Conservation (phyloP, 1,140 invertebrate species). For the Brachionus koreanus region DNA sequence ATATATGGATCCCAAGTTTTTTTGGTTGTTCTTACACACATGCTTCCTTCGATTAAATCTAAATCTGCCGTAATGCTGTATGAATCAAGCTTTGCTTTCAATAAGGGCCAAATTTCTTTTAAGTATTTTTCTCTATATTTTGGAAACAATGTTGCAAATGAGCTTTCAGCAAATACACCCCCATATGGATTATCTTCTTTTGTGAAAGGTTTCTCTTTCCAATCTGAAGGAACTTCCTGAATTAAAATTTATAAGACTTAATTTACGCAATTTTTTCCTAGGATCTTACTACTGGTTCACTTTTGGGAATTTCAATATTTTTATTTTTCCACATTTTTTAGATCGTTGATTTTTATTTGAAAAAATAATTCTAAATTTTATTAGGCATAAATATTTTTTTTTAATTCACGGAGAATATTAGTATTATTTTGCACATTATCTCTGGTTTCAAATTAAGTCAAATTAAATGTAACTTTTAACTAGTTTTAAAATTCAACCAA, state of each 20-base stretch:
- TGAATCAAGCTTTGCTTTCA: slow-evolving; percentile 72
- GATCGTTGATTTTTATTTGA: neutral
- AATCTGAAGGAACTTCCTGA: slow-evolving; percentile 23
- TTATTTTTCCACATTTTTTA: slow-evolving; percentile 34
- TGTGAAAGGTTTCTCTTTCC: slow-evolving; percentile 42
- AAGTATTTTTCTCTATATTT: slow-evolving; percentile 95
- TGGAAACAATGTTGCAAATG: slow-evolving; percentile 76
- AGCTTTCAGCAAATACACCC: slow-evolving; percentile 71
- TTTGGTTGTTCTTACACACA: slow-evolving; percentile 88
- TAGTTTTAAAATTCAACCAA: no score
- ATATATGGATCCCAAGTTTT: slow-evolving; percentile 99
- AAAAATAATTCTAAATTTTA: neutral
- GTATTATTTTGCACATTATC: no score
- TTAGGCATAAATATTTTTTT: no score
- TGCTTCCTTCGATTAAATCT: slow-evolving; percentile 88
- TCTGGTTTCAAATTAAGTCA: no score
- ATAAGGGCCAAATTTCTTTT: slow-evolving; percentile 87
- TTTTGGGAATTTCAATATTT: slow-evolving; percentile 4
- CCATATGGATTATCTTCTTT: slow-evolving; percentile 41
- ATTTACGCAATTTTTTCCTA: neutral
- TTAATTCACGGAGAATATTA: no score
- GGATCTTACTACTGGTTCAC: slow-evolving; percentile 3
- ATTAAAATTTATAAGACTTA: neutral
- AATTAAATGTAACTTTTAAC: no score
- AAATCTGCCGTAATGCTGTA: slow-evolving; percentile 80